A percentile compares a stretch with the other conserved stretches of the same genome.
Evolutionary conservation across 2,888 invertebrate genomes (phyloP).

Genomic region (Orchestes rusci): DNA sequence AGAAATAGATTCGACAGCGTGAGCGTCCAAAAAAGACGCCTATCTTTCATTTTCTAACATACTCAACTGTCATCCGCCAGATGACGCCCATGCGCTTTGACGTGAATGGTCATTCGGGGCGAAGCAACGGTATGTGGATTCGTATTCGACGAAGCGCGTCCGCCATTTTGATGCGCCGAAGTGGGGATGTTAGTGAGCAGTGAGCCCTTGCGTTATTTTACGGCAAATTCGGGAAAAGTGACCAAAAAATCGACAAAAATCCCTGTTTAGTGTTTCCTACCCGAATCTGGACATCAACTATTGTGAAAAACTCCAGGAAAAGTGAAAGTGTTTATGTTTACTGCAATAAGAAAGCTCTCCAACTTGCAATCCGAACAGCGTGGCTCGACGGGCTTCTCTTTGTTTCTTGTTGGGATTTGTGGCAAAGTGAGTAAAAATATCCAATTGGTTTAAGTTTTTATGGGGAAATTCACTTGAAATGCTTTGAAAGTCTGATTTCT

Average conservation of each 20-base stretch:
- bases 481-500: too few species aligned
- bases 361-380: constrained; percentile 41
- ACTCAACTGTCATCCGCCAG: too few species aligned
- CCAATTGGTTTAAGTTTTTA: too few species aligned
- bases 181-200: constrained; percentile 44
- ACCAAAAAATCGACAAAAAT: not conserved
- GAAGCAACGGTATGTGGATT: constrained; percentile 36
- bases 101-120: constrained; percentile 26
- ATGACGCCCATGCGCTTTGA: too few species aligned
- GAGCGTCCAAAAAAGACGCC: too few species aligned
- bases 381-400: constrained; percentile 45
- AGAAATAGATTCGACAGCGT: too few species aligned
- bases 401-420: constrained; percentile 40
- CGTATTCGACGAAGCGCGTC: constrained; percentile 35
- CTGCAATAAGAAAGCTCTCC: constrained; percentile 37
- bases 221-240: constrained; percentile 30
- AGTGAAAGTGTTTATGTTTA: constrained; percentile 41
- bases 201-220: constrained; percentile 42
- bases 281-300: not conserved
- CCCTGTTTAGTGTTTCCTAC: not conserved
- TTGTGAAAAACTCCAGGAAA: not conserved
- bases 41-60: too few species aligned
- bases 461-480: too few species aligned
- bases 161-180: constrained; percentile 44
- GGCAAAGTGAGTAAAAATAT: constrained; percentile 41